Evolutionary conservation across 2,113 vertebrate species (phyloP).

Genomic region (Glaucomys volans): DNA sequence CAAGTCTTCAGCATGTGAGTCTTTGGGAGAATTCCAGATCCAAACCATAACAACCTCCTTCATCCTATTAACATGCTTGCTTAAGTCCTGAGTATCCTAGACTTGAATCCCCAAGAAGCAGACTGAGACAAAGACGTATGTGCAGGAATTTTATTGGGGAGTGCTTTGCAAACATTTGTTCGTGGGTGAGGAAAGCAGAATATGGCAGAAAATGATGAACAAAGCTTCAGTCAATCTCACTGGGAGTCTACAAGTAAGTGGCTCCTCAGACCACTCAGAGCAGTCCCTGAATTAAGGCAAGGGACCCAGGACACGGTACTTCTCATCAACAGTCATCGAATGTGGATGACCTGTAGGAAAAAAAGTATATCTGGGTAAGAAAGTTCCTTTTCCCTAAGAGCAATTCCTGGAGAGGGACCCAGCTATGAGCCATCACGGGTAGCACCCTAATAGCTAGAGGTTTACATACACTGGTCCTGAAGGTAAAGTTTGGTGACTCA

Average conservation of each 20-base stretch:
- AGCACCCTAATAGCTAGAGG: neutral
- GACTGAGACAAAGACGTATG: neutral
- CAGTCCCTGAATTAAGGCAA: neutral
- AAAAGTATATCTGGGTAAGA: neutral
- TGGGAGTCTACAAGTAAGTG: neutral
- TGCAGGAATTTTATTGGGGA: neutral
- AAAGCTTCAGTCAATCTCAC: neutral
- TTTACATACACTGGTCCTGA: neutral
- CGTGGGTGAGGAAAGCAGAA: neutral
- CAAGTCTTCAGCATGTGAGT: neutral
- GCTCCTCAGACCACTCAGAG: neutral
- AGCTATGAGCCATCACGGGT: neutral
- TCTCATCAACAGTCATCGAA: neutral
- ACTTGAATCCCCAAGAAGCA: neutral
- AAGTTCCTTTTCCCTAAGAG: neutral
- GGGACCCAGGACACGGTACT: neutral
- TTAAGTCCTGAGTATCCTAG: neutral
- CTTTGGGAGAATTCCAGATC: neutral
- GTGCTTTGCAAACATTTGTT: neutral
- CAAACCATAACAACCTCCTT: neutral
- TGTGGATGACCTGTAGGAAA: neutral
- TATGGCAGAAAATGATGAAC: neutral
- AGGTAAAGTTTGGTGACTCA: neutral
- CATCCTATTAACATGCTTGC: neutral
- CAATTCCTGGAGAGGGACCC: neutral